These are phyloP conservation scores for Alouatta caraya DNA, from an alignment of 2,797 vertebrate genomes.

Conservation along the genomic window DNA sequence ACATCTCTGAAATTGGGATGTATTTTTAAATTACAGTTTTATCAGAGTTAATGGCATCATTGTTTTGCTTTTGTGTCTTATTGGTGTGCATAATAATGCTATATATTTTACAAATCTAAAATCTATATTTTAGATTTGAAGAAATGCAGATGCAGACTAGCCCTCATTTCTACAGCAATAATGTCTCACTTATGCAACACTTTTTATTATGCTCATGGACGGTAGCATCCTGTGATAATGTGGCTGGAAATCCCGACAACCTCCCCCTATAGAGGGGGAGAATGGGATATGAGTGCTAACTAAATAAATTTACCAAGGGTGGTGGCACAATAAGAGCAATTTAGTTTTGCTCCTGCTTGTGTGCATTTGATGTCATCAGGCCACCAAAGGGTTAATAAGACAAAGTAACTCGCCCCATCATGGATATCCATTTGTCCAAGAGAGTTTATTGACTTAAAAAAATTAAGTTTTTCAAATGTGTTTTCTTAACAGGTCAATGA, in stretches of 20 bases:
- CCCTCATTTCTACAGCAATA: not conserved
- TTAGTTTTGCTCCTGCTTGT: not conserved
- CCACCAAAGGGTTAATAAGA: not conserved
- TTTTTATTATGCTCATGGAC: rapidly evolving
- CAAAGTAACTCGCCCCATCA: not conserved
- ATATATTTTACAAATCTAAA: not conserved
- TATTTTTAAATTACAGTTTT: not conserved
- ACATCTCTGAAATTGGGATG: not conserved
- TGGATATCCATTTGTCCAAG: not conserved
- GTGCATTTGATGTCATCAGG: not conserved
- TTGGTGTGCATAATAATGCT: not conserved
- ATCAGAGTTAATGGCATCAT: not conserved
- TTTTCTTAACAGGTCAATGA: not conserved
- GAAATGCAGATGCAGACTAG: not conserved
- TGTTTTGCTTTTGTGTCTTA: not conserved
- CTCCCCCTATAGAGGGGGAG: rapidly evolving
- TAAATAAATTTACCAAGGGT: not conserved
- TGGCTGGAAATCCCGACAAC: not conserved
- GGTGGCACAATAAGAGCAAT: not conserved
- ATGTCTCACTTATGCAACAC: not conserved
- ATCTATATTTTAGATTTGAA: not conserved
- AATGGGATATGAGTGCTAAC: not conserved
- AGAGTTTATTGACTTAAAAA: not conserved
- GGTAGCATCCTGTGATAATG: not conserved
- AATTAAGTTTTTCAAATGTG: not conserved